phyloP scores from a whole-genome alignment of 2,797 vertebrate genomes.

The Phoeniculus purpureus region DNA sequence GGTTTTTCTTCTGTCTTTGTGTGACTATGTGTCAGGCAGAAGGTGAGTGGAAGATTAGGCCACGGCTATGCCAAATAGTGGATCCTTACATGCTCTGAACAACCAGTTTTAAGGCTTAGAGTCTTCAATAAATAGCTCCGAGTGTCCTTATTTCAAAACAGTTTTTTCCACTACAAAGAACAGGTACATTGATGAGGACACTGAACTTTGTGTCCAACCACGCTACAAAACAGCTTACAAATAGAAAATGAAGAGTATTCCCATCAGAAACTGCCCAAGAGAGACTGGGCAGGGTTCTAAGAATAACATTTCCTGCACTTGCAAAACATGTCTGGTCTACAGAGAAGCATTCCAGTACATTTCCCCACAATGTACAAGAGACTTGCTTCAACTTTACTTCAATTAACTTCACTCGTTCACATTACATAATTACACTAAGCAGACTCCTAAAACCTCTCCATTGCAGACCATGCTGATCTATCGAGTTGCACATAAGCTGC shows the following conservation, averaged over 20 bases:
- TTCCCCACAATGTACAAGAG: neutral
- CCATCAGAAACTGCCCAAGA: neutral
- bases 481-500: neutral
- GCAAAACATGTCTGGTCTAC: neutral
- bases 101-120: neutral
- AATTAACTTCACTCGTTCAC: neutral
- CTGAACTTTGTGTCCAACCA: neutral
- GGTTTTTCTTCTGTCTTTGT: neutral
- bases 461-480: rapidly evolving
- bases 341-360: neutral
- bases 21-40: neutral
- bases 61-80: neutral
- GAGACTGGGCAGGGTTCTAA: neutral
- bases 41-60: neutral
- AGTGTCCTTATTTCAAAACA: neutral
- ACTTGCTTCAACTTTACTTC: neutral
- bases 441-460: neutral
- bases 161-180: neutral
- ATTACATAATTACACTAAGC: neutral
- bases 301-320: neutral
- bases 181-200: neutral
- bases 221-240: neutral
- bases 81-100: neutral
- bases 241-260: neutral
- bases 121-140: neutral